A percentile compares a stretch with the other conserved stretches of the same genome.
Conservation (phyloP, 2,888 invertebrate species). For the Cephus sareptanus region DNA sequence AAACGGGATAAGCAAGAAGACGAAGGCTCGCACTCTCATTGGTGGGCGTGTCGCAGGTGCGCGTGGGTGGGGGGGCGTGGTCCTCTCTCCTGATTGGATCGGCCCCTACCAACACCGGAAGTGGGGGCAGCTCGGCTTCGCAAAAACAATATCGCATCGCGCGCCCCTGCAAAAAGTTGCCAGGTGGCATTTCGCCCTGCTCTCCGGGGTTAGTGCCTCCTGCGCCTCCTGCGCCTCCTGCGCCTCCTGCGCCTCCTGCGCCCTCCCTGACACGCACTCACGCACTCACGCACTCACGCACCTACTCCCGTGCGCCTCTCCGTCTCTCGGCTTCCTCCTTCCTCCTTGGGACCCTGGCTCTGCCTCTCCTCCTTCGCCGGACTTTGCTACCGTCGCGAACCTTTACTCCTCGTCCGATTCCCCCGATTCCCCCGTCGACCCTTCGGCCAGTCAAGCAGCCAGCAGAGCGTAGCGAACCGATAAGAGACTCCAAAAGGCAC, state of each 20-base stretch:
- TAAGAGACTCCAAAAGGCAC: background rate
- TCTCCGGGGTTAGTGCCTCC: constrained; percentile 46
- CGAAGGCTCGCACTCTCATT: constrained; percentile 40
- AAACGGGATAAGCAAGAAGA: background rate
- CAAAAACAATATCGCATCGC: constrained; percentile 62
- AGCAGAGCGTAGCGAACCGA: background rate
- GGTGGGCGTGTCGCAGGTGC: constrained; percentile 64
- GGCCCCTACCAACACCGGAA: constrained; percentile 46
- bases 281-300: constrained; percentile 8
- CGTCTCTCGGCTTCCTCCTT: constrained; percentile 15
- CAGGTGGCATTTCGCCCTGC: constrained; percentile 64
- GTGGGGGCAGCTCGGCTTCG: constrained; percentile 42
- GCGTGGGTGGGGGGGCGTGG: constrained; percentile 65
- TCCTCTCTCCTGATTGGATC: constrained; percentile 51
- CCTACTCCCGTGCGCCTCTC: constrained; percentile 1
- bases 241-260: constrained; percentile 3
- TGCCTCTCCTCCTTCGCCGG: constrained; percentile 2
- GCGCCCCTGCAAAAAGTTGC: constrained; percentile 59
- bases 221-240: background rate
- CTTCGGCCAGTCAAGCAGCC: background rate
- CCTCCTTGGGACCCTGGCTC: constrained; percentile 3
- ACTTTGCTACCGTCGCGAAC: too few species aligned
- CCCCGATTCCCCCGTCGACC: too few species aligned
- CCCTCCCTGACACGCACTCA: background rate
- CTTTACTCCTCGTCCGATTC: too few species aligned